Base-by-base conservation (phyloP, 2,888 invertebrate genomes). In the Dryadula phaetusa region DNA sequence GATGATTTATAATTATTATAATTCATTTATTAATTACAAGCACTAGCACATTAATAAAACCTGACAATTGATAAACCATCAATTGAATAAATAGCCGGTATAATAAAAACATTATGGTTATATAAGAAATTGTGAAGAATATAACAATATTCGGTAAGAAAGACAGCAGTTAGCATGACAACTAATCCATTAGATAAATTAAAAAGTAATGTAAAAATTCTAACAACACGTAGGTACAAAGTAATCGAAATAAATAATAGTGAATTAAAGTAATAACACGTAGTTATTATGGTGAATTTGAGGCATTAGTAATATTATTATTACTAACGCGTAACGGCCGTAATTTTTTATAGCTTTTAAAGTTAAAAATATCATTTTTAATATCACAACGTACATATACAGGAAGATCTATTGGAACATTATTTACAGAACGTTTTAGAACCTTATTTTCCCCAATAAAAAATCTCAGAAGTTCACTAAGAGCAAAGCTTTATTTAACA, bases 131-230 rank as follows among this genome's bases (percentile, higher is more conserved):
- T 18, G 22, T 37, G 37, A 34, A 44, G n/a, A 28, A 40, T 14
- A 49, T 40, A 49, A n/a, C n/a, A n/a, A 44, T 54, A 62, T 34
- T 61, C 37, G 47, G n/a, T 63, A 40, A 20, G 12, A 52, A 69
- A 67, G 49, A 66, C 66, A 62, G 44, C 70, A 67, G 72, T 74
- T 74, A 70, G 70, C 70, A 72, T 66, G 70, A 67, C 62, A 65
- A 37, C 37, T 22, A 37, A 65, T 73, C 75, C 75, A 76, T 77
- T 77, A 75, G 62, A 70, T 69, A 74, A 75, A 76, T 77, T 76
- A 74, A 74, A 75, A 70, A 72, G 58, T 68, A 71, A 72, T 73
- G 56, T 66, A 60, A 49, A 49, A 46, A n/a, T 16, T 64, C 28
- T 16, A 49, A 66, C 28, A 44, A n/a, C n/a, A n/a, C n/a, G n/a